Percentiles rank a stretch among this genome's conserved stretches.
phyloP scores from a whole-genome alignment of 2,113 vertebrate genomes.

The Morone chrysops region DNA sequence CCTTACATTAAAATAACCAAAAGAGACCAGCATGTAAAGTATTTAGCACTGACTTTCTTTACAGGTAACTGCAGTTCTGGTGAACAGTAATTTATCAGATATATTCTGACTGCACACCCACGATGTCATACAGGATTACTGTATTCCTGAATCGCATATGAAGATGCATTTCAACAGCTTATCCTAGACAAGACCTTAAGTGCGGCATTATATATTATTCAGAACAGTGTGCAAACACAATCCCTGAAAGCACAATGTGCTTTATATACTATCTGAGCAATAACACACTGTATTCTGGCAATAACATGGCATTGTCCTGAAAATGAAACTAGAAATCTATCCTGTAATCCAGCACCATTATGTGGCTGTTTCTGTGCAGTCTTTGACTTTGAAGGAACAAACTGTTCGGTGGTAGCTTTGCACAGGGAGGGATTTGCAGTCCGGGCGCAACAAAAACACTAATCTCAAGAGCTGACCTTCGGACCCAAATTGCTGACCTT shows the following conservation, averaged over 20 bases:
- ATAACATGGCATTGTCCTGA: background rate
- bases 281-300: conserved; percentile 9
- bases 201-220: conserved; percentile 20
- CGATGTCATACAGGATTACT: background rate
- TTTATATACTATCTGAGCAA: conserved; percentile 6
- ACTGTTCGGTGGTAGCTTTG: background rate
- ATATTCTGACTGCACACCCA: background rate
- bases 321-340: conserved; percentile 16
- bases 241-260: conserved; percentile 3
- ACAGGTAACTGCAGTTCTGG: background rate
- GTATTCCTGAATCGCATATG: background rate
- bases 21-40: background rate
- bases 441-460: background rate
- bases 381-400: background rate
- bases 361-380: background rate
- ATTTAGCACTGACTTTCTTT: background rate
- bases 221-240: conserved; percentile 29
- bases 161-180: conserved; percentile 21
- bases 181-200: conserved; percentile 23
- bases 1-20: background rate
- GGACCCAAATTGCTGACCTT: background rate
- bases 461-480: conserved; percentile 5
- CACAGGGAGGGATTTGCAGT: background rate
- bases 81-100: background rate
- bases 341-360: background rate